These are phyloP conservation scores for Helicoverpa armigera DNA, from an alignment of 1,140 invertebrate species.

Conservation along the genomic window DNA sequence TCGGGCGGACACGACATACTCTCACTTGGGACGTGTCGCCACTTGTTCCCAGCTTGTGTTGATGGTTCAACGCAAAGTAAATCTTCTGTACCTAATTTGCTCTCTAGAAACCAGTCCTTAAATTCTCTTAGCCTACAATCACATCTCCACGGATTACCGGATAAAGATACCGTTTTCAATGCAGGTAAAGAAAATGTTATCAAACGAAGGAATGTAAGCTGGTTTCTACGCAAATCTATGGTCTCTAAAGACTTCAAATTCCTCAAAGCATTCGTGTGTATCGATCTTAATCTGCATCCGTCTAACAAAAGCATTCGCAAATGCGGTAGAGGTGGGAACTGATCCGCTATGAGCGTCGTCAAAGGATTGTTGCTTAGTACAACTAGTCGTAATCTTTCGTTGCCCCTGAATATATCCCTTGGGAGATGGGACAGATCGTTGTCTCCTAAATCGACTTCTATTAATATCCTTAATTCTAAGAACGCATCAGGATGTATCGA, in stretches of 20 bases:
- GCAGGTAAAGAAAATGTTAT: slow-evolving; percentile 82
- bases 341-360: slow-evolving; percentile 87
- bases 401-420: slow-evolving; percentile 91
- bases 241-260: slow-evolving; percentile 83
- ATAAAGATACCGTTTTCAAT: slow-evolving; percentile 92
- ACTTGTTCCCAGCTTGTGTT: slow-evolving; percentile 78
- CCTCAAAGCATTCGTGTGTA: slow-evolving; percentile 89
- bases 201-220: slow-evolving; percentile 82
- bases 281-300: slow-evolving; percentile 90
- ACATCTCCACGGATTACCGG: slow-evolving; percentile 96
- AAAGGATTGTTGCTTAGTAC: slow-evolving; percentile 92
- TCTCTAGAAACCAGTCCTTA: slow-evolving; percentile 92
- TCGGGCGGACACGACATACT: slow-evolving; percentile 81
- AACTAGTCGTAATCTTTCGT: slow-evolving; percentile 91
- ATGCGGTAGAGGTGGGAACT: slow-evolving; percentile 92
- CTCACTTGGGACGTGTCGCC: slow-evolving; percentile 77
- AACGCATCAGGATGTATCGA: slow-evolving; percentile 94
- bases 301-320: slow-evolving; percentile 92
- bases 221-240: slow-evolving; percentile 83
- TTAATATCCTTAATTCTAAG: slow-evolving; percentile 93
- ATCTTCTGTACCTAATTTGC: slow-evolving; percentile 84
- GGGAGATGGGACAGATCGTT: slow-evolving; percentile 91
- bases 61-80: slow-evolving; percentile 80
- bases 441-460: slow-evolving; percentile 94
- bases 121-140: slow-evolving; percentile 94